Conservation (phyloP, 2,888 invertebrate species). For the Protodeltote pygarga region DNA sequence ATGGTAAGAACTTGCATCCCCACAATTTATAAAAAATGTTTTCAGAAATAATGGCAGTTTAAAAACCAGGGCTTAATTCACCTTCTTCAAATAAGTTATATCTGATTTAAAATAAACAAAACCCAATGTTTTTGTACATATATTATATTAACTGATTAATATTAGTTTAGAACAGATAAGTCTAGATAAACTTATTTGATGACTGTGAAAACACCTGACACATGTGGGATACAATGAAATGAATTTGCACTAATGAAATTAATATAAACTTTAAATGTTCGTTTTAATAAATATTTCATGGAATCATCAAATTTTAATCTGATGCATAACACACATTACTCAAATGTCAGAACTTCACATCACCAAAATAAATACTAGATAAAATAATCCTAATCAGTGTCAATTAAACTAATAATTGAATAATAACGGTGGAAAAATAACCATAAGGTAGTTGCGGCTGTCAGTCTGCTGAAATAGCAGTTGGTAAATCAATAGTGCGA, state of each 20-base stretch:
- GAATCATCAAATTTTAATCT: slow-evolving; percentile 76
- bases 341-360: slow-evolving; percentile 73
- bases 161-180: slow-evolving; percentile 24
- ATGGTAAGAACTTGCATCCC: slow-evolving; percentile 35
- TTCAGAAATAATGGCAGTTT: slow-evolving; percentile 38
- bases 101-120: slow-evolving; percentile 30
- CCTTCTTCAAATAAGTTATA: slow-evolving; percentile 30
- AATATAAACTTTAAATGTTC: slow-evolving; percentile 56
- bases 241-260: slow-evolving; percentile 56
- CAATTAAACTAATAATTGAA: slow-evolving; percentile 85
- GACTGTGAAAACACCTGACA: slow-evolving; percentile 35
- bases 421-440: slow-evolving; percentile 84
- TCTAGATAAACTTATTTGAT: slow-evolving; percentile 41
- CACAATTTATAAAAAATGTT: slow-evolving; percentile 21
- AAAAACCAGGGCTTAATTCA: slow-evolving; percentile 27
- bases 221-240: slow-evolving; percentile 24
- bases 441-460: slow-evolving; percentile 77
- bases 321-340: slow-evolving; percentile 77
- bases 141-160: slow-evolving; percentile 24
- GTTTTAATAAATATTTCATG: slow-evolving; percentile 73
- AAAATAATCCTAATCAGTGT: slow-evolving; percentile 84
- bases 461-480: slow-evolving; percentile 89
- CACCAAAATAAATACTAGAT: slow-evolving; percentile 83
- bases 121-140: slow-evolving; percentile 22
- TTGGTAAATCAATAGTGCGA: slow-evolving; percentile 95